Evolutionary conservation across 2,888 invertebrate species (phyloP).

Genomic region (Drosophila atripex): DNA sequence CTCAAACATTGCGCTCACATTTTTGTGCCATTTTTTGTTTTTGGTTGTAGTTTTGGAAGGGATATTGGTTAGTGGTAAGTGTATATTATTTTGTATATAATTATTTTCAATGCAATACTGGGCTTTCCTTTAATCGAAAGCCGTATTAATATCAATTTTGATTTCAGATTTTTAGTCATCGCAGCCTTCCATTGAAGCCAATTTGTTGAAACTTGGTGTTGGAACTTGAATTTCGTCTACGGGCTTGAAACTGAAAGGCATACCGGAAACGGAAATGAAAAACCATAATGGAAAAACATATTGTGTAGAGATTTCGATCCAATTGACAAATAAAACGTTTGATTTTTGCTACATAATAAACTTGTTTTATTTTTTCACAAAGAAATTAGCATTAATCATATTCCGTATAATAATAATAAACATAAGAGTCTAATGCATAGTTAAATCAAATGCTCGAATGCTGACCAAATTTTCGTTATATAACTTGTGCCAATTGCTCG

Average conservation of each 20-base stretch:
- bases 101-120: slow-evolving; percentile 46
- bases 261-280: slow-evolving; percentile 30
- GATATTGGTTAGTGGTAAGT: slow-evolving; percentile 53
- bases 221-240: slow-evolving; percentile 13
- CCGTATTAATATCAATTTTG: slow-evolving; percentile 73
- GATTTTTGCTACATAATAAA: slow-evolving; percentile 77
- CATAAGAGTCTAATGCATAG: slow-evolving; percentile 65
- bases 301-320: slow-evolving; percentile 3
- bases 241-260: slow-evolving; percentile 19
- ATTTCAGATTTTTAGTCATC: slow-evolving; percentile 72
- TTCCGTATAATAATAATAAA: slow-evolving; percentile 69
- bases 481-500: slow-evolving; percentile 76
- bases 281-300: slow-evolving; percentile 8
- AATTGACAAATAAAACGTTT: slow-evolving; percentile 58
- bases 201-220: slow-evolving; percentile 59
- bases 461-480: slow-evolving; percentile 51
- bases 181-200: slow-evolving; percentile 78
- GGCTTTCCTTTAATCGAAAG: slow-evolving; percentile 58
- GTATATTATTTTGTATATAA: slow-evolving; percentile 32
- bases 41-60: slow-evolving; percentile 50
- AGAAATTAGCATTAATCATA: slow-evolving; percentile 75
- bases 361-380: slow-evolving; percentile 68
- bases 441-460: slow-evolving; percentile 76
- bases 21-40: slow-evolving; percentile 38
- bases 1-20: slow-evolving; percentile 56